Evolutionary conservation across 1,140 invertebrate species (phyloP).

Genomic region (Saccostrea echinata): DNA sequence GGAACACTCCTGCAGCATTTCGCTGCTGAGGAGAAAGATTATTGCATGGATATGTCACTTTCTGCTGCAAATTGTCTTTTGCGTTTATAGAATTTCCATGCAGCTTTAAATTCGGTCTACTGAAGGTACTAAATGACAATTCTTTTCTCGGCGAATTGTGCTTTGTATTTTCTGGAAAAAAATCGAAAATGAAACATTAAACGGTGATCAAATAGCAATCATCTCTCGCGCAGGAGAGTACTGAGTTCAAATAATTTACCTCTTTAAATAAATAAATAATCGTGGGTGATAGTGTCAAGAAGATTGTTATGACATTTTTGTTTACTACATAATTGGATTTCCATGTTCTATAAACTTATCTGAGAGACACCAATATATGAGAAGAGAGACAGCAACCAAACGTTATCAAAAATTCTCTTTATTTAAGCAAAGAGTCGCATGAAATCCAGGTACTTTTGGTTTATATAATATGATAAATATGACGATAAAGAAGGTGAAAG

Average conservation of each 20-base stretch:
- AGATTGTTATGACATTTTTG: constrained; percentile 13
- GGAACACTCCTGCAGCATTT: not conserved
- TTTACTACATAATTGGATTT: constrained; percentile 27
- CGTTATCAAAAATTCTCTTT: constrained; percentile 33
- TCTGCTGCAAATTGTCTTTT: not conserved
- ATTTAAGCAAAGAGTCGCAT: not conserved
- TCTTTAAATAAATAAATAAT: constrained; percentile 12
- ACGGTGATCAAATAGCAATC: not conserved
- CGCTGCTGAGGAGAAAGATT: not conserved
- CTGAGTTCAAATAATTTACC: constrained; percentile 7
- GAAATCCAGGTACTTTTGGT: not conserved
- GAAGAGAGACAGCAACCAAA: constrained; percentile 6
- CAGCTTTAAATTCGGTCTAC: not conserved
- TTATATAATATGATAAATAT: constrained; percentile 31
- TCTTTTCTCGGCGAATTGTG: not conserved
- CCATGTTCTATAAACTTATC: constrained; percentile 18
- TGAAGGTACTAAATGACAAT: not conserved
- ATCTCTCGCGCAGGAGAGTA: not conserved
- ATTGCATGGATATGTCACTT: not conserved
- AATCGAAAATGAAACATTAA: not conserved
- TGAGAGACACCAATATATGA: not conserved
- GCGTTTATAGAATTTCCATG: not conserved
- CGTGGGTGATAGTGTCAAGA: constrained; percentile 11
- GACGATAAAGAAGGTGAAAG: constrained; percentile 24
- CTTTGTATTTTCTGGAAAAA: constrained; percentile 2